These are phyloP conservation scores for Galeopsomyia nigrocyanea DNA, from an alignment of 2,888 invertebrate genomes.

Conservation along the genomic window DNA sequence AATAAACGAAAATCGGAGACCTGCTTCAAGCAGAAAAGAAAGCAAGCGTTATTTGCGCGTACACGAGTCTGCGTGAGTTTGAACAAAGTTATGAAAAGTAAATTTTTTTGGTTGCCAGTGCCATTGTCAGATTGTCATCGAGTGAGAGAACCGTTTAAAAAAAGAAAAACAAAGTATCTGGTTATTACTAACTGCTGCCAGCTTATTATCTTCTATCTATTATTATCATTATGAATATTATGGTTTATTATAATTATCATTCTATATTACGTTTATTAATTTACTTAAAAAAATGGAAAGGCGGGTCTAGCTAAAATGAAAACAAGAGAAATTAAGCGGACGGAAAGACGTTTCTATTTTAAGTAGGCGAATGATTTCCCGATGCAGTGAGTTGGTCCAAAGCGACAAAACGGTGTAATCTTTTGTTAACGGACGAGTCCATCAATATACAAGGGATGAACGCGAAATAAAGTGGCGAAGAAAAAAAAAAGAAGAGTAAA, in stretches of 20 bases:
- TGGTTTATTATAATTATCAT: conserved; percentile 63
- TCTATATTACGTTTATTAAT: conserved; percentile 66
- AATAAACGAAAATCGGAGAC: conserved; percentile 42
- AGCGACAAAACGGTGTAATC: conserved; percentile 38
- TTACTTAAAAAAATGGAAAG: conserved; percentile 60
- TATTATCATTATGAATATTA: conserved; percentile 63
- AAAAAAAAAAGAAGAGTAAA: conserved; percentile 36
- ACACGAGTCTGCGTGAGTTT: conserved; percentile 43
- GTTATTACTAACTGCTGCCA: conserved; percentile 67
- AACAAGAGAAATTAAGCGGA: conserved; percentile 46
- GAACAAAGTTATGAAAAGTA: conserved; percentile 31
- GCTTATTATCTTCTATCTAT: conserved; percentile 63
- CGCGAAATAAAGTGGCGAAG: conserved; percentile 11
- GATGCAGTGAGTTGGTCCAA: conserved; percentile 63
- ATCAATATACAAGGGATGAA: conserved; percentile 26
- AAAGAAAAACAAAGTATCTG: conserved; percentile 58
- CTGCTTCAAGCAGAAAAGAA: conserved; percentile 48
- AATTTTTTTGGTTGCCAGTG: conserved; percentile 62
- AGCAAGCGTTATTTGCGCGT: conserved; percentile 39
- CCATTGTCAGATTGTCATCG: conserved; percentile 66
- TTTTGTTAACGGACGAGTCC: conserved; percentile 45
- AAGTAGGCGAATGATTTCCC: conserved; percentile 57
- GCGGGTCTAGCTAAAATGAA: conserved; percentile 34
- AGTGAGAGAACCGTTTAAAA: conserved; percentile 56
- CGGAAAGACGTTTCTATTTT: conserved; percentile 47